These are phyloP conservation scores for Pseudobourletiella spinata DNA, from an alignment of 1,140 invertebrate genomes.

Conservation along the genomic window DNA sequence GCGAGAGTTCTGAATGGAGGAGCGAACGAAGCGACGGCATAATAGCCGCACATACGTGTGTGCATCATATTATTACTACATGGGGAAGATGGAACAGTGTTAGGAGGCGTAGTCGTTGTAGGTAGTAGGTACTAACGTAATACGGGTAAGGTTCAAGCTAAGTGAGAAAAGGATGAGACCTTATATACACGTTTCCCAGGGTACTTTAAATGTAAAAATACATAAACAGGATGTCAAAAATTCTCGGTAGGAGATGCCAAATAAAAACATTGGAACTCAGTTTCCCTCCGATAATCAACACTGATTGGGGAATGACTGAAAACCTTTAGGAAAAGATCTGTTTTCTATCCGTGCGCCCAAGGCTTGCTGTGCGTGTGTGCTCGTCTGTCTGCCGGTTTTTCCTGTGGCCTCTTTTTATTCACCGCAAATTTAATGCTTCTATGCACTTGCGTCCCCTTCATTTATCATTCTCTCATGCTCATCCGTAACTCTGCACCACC, in stretches of 20 bases:
- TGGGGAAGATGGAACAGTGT: too few relatives aligned
- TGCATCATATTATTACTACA: too few relatives aligned
- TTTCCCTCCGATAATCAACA: not conserved
- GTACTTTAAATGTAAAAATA: not conserved
- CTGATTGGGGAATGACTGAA: not conserved
- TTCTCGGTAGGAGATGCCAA: constrained; percentile 2
- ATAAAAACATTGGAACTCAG: not conserved
- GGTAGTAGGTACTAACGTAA: too few relatives aligned
- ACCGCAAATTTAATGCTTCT: not conserved
- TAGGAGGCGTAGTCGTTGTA: too few relatives aligned
- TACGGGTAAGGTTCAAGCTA: too few relatives aligned
- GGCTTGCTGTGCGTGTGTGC: not conserved
- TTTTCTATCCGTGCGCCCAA: not conserved
- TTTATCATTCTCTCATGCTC: not conserved
- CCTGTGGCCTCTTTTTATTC: not conserved
- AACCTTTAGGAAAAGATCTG: not conserved
- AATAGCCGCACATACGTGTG: too few relatives aligned
- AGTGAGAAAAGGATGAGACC: not conserved
- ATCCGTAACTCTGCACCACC: not conserved
- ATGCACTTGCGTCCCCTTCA: not conserved
- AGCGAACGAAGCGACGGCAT: too few relatives aligned
- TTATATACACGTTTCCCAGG: not conserved
- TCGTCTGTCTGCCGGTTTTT: not conserved
- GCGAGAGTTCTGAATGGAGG: too few relatives aligned
- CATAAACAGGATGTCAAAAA: constrained; percentile 6